Evolutionary conservation across 2,888 invertebrate species (phyloP).

Genomic region (Belgica antarctica): DNA sequence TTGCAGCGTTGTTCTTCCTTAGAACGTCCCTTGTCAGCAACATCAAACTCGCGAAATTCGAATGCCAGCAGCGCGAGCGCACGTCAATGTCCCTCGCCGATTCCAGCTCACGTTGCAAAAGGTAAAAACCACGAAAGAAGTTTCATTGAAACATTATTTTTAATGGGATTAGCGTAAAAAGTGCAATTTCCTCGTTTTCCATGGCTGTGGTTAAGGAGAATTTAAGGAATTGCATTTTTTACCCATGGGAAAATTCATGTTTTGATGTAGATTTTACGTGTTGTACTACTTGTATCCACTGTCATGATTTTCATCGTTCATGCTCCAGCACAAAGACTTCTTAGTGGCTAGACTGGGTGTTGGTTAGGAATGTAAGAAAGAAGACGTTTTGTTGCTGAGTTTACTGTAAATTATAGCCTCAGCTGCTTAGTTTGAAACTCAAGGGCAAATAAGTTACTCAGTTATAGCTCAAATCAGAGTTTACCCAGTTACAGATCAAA

Average conservation of each 20-base stretch:
- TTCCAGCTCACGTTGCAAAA: slow-evolving; percentile 76
- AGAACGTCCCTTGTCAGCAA: slow-evolving; percentile 72
- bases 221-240: slow-evolving; percentile 18
- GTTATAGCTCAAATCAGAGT: no score
- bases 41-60: slow-evolving; percentile 50
- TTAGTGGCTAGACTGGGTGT: no score
- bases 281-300: slow-evolving; percentile 16
- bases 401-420: no score
- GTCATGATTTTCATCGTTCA: slow-evolving; percentile 1
- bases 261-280: background rate
- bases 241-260: slow-evolving; percentile 4
- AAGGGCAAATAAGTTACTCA: no score
- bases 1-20: slow-evolving; percentile 78
- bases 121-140: slow-evolving; percentile 53
- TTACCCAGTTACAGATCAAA: no score
- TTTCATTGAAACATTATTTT: no score
- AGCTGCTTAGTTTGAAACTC: no score
- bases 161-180: background rate
- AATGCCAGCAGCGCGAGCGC: slow-evolving; percentile 51
- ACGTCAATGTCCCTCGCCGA: slow-evolving; percentile 65
- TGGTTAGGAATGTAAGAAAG: no score
- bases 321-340: no score
- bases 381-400: no score
- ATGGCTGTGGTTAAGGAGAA: background rate
- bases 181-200: slow-evolving; percentile 7